Percentiles rank a stretch among this genome's conserved stretches.
phyloP scores from a whole-genome alignment of 2,888 invertebrate genomes.

The Smittia sp. region DNA sequence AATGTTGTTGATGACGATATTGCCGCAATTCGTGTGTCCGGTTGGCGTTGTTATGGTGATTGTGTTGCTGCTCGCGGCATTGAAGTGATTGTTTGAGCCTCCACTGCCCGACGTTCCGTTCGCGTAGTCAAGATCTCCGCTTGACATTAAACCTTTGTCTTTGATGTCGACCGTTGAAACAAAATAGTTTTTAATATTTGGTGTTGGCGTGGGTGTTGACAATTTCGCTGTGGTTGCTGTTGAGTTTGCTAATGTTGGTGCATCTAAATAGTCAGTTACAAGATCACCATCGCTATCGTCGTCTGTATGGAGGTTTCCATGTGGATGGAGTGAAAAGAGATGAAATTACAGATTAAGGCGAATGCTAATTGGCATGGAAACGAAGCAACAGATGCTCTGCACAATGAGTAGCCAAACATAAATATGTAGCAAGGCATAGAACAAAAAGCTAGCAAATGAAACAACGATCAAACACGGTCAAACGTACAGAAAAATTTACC shows the following conservation, averaged over 20 bases:
- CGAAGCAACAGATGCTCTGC: not conserved
- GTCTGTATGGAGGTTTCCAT: no score
- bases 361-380: not conserved
- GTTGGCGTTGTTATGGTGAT: conserved; percentile 41
- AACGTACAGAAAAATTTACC: no score
- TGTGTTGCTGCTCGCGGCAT: conserved; percentile 7
- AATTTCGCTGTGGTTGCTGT: conserved; percentile 44
- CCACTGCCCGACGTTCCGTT: conserved; percentile 25
- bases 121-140: conserved; percentile 23
- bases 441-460: not conserved
- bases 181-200: conserved; percentile 42
- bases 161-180: conserved; percentile 37
- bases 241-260: conserved; percentile 45
- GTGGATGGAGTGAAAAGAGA: not conserved
- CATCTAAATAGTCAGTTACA: conserved; percentile 53
- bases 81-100: conserved; percentile 27
- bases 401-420: no score
- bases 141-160: conserved; percentile 32
- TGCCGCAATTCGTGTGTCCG: conserved; percentile 28
- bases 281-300: conserved; percentile 53
- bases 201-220: conserved; percentile 39
- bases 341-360: not conserved
- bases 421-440: no score
- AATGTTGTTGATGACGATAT: conserved; percentile 33
- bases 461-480: not conserved